phyloP scores from a whole-genome alignment of 2,888 invertebrate genomes.

The Nasonovia ribisnigri region DNA sequence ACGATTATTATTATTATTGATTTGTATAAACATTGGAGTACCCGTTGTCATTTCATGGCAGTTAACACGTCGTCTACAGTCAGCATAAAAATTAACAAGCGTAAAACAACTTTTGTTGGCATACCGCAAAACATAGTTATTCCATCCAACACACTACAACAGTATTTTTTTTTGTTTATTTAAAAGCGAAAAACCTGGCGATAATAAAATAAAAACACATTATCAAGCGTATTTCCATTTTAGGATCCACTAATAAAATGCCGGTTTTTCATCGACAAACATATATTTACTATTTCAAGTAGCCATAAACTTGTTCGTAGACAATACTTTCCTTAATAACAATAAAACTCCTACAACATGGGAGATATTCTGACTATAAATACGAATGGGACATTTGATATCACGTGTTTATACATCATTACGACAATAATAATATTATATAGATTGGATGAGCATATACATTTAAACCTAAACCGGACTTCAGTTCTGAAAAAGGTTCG shows the following conservation, averaged over 20 bases:
- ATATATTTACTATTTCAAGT: slow-evolving; percentile 43
- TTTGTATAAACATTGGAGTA: neutral
- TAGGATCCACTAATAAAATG: slow-evolving; percentile 29
- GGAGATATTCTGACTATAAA: slow-evolving; percentile 20
- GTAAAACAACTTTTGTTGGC: neutral
- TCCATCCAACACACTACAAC: neutral
- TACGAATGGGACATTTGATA: slow-evolving; percentile 2
- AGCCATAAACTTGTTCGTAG: slow-evolving; percentile 31
- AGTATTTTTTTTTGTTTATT: slow-evolving; percentile 3
- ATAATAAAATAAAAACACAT: slow-evolving; percentile 47
- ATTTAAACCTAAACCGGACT: slow-evolving; percentile 16
- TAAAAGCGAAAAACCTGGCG: neutral
- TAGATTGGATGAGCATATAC: neutral
- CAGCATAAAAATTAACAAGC: neutral
- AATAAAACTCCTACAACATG: slow-evolving; percentile 13
- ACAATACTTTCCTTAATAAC: slow-evolving; percentile 46
- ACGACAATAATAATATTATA: slow-evolving; percentile 9
- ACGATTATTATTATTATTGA: neutral
- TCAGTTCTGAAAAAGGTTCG: neutral
- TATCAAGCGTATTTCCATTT: slow-evolving; percentile 34
- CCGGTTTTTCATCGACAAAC: slow-evolving; percentile 31
- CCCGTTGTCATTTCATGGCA: neutral
- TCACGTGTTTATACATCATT: slow-evolving; percentile 39
- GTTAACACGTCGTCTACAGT: neutral
- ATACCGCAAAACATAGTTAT: neutral